Conservation (phyloP, 2,113 vertebrate species). For the Xiphophorus maculatus region DNA sequence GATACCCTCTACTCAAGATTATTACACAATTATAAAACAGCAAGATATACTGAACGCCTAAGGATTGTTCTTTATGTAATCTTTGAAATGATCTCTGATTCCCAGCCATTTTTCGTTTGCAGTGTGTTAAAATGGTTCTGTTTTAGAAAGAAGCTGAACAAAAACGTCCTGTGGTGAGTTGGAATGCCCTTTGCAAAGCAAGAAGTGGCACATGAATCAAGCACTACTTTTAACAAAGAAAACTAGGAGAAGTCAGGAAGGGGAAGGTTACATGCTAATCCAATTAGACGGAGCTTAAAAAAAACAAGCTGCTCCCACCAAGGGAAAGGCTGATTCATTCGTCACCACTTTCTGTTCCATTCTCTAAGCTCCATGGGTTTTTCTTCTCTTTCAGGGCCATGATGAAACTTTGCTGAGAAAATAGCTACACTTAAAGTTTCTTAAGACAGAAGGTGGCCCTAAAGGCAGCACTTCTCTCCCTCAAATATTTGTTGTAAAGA, state of each 20-base stretch:
- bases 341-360: constrained; percentile 30
- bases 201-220: constrained; percentile 55
- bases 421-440: background rate
- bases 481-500: constrained; percentile 11
- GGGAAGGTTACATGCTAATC: constrained; percentile 67
- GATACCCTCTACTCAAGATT: constrained; percentile 52
- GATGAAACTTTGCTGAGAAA: constrained; percentile 40
- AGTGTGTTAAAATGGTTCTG: constrained; percentile 37
- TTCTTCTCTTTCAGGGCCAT: constrained; percentile 16
- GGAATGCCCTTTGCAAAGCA: constrained; percentile 63
- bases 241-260: constrained; percentile 49
- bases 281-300: constrained; percentile 60
- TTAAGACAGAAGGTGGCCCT: constrained; percentile 45
- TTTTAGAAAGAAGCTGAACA: constrained; percentile 29
- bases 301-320: background rate
- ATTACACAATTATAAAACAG: constrained; percentile 55
- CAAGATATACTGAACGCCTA: constrained; percentile 32
- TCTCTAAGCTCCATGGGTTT: constrained; percentile 40
- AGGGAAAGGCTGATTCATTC: constrained; percentile 46
- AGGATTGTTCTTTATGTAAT: constrained; percentile 4
- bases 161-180: constrained; percentile 49
- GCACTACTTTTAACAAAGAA: constrained; percentile 56
- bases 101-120: constrained; percentile 30
- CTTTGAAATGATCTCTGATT: constrained; percentile 15
- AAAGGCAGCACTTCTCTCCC: constrained; percentile 22